A percentile compares a stretch with the other conserved stretches of the same genome.
phyloP scores from a whole-genome alignment of 1,140 invertebrate species.

The Tenebrio molitor region DNA sequence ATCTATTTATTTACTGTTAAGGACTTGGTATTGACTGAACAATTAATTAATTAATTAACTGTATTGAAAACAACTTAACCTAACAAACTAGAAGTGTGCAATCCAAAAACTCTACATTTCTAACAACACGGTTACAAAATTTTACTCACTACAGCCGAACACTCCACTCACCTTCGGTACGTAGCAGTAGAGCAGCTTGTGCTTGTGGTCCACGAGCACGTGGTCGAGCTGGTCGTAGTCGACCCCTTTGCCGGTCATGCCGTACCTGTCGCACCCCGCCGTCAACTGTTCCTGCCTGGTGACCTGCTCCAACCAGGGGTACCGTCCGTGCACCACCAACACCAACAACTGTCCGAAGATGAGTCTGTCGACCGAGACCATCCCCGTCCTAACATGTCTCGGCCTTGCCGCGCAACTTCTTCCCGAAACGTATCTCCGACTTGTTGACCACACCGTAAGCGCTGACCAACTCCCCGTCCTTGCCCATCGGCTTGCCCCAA shows the following conservation, averaged over 20 bases:
- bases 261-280: slow-evolving; percentile 74
- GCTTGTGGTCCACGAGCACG: slow-evolving; percentile 84
- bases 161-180: slow-evolving; percentile 84
- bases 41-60: no score
- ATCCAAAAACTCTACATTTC: no score
- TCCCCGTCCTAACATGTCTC: slow-evolving; percentile 54
- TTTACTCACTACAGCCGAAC: no score
- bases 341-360: slow-evolving; percentile 28
- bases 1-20: no score
- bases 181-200: slow-evolving; percentile 91
- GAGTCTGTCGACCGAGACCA: slow-evolving; percentile 7
- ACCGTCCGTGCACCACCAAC: slow-evolving; percentile 34
- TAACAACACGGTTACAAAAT: no score
- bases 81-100: no score
- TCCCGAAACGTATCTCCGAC: slow-evolving; percentile 76
- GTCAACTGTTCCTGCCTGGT: slow-evolving; percentile 78
- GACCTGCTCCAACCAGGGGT: slow-evolving; percentile 67
- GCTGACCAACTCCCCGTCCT: slow-evolving; percentile 72
- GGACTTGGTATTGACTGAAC: no score
- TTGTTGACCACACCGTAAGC: slow-evolving; percentile 77
- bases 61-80: no score
- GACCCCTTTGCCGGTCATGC: slow-evolving; percentile 63
- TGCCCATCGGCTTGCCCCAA: slow-evolving; percentile 70
- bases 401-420: slow-evolving; percentile 66
- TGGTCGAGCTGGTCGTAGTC: slow-evolving; percentile 75